A percentile compares a stretch with the other conserved stretches of the same genome.
Conservation (phyloP, 2,113 vertebrate genomes). For the Pycnonotus jocosus region DNA sequence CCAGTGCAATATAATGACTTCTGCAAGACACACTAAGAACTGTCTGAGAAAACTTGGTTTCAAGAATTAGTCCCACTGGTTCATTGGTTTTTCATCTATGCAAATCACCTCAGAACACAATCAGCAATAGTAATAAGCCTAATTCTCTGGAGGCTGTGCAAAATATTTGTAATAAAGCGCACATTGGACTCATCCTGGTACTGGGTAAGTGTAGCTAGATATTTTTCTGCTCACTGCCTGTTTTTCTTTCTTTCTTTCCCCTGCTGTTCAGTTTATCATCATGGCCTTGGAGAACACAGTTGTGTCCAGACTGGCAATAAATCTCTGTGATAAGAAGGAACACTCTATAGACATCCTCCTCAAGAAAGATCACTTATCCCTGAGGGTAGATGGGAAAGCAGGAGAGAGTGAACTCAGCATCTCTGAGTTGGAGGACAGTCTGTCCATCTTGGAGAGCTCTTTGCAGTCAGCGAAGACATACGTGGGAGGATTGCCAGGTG, state of each 20-base stretch:
- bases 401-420: conserved; percentile 72
- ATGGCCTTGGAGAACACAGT: conserved; percentile 76
- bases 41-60: not conserved
- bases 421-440: conserved; percentile 51
- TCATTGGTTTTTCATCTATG: not conserved
- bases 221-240: not conserved
- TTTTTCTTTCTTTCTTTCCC: not conserved
- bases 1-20: not conserved
- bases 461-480: conserved; percentile 76
- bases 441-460: conserved; percentile 54
- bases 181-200: not conserved
- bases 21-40: not conserved
- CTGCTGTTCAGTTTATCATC: conserved; percentile 77
- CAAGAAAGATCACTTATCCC: conserved; percentile 68
- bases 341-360: conserved; percentile 79
- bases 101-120: not conserved
- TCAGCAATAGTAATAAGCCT: not conserved
- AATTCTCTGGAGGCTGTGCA: not conserved
- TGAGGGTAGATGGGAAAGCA: conserved; percentile 76
- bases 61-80: not conserved
- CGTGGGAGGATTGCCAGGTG: conserved; percentile 90
- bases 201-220: not conserved
- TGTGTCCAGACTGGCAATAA: conserved; percentile 78
- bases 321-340: conserved; percentile 81
- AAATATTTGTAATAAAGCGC: not conserved